These are phyloP conservation scores for Gobionotothen gibberifrons DNA, from an alignment of 2,797 vertebrate species.

Conservation along the genomic window DNA sequence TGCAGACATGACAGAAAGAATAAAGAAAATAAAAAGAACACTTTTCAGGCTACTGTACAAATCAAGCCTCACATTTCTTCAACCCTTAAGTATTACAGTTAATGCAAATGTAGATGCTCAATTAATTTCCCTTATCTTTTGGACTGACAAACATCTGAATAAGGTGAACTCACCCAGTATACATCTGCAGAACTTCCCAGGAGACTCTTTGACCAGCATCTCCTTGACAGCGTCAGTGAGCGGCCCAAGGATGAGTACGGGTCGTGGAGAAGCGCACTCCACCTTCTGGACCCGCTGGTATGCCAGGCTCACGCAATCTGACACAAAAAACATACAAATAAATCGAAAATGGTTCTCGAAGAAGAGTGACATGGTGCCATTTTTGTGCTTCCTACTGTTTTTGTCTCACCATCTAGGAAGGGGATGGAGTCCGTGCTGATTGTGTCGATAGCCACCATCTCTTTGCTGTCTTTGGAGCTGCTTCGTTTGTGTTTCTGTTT, in stretches of 20 bases:
- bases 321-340: neutral
- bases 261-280: constrained; percentile 91
- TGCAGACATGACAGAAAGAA: constrained; percentile 64
- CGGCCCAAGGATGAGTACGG: constrained; percentile 94
- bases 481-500: constrained; percentile 97
- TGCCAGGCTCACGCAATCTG: constrained; percentile 93
- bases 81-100: neutral
- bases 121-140: neutral
- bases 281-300: constrained; percentile 98
- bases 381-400: neutral
- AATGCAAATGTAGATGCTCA: neutral
- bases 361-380: neutral
- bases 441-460: constrained; percentile 91
- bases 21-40: neutral
- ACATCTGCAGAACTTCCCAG: constrained; percentile 96
- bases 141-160: constrained; percentile 19
- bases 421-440: constrained; percentile 96
- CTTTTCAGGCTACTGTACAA: neutral
- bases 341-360: neutral
- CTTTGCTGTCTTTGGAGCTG: constrained; percentile 96
- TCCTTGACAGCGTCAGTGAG: constrained; percentile 96
- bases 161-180: constrained; percentile 88
- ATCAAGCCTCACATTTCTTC: neutral
- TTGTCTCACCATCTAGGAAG: constrained; percentile 90
- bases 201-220: constrained; percentile 96